Conservation (phyloP, 2,113 vertebrate species). For the Carassius carassius region DNA sequence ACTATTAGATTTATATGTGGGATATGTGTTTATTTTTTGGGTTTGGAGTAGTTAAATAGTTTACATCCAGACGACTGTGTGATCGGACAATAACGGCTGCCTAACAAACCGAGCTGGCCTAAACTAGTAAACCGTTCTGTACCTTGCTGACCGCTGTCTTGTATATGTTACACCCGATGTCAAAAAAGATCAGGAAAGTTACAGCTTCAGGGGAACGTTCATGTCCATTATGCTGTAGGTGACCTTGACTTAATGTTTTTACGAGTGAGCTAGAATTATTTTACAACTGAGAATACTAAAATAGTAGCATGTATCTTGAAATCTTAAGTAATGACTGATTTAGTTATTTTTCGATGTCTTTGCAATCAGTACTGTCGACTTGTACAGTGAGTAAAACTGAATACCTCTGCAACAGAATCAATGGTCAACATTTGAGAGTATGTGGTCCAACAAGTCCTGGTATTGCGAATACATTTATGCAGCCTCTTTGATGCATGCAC, state of each 20-base stretch:
- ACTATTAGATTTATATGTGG: not conserved
- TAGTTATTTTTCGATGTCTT: constrained; percentile 45
- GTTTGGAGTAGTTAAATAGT: not conserved
- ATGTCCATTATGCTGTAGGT: not conserved
- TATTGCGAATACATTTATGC: not conserved
- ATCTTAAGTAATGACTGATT: constrained; percentile 69
- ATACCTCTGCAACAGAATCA: not conserved
- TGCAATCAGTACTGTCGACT: not conserved
- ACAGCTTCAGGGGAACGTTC: not conserved
- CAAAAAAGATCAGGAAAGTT: not conserved
- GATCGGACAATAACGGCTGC: not conserved
- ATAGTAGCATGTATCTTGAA: not conserved
- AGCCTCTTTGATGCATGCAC: not conserved
- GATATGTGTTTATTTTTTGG: not conserved
- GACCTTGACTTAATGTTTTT: constrained; percentile 34
- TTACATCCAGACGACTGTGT: not conserved
- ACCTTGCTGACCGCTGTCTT: constrained; percentile 6
- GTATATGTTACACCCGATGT: not conserved
- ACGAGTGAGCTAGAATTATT: constrained; percentile 28
- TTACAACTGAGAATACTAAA: constrained; percentile 18
- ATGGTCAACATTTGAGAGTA: not conserved
- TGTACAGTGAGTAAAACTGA: not conserved
- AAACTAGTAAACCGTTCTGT: not conserved
- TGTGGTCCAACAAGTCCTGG: not conserved
- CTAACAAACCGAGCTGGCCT: not conserved